Percentiles rank a stretch among this genome's conserved stretches.
These are phyloP conservation scores for Cosmorhoe ocellata DNA, from an alignment of 2,888 invertebrate species.

Conservation along the genomic window DNA sequence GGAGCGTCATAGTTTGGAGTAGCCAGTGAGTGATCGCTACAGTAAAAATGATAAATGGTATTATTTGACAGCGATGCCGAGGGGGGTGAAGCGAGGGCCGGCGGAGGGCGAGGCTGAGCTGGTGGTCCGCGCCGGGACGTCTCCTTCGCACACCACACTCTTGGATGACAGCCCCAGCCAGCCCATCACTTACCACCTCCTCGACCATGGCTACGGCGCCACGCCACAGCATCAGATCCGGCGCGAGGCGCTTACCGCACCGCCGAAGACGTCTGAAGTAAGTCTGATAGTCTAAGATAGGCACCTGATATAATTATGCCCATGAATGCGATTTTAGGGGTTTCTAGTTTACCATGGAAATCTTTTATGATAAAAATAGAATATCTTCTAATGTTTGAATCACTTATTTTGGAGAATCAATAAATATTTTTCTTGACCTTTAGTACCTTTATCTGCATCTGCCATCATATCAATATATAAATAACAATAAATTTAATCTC, in stretches of 20 bases:
- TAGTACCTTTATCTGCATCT: too few relatives aligned
- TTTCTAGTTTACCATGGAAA: not conserved
- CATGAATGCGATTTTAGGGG: not conserved
- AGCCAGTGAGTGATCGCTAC: constrained; percentile 33
- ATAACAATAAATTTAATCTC: too few relatives aligned
- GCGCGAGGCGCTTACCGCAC: constrained; percentile 78
- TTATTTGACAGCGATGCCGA: constrained; percentile 80
- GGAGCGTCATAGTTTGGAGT: constrained; percentile 40
- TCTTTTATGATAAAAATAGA: not conserved
- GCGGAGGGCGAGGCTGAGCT: constrained; percentile 80
- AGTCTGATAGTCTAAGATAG: constrained; percentile 39
- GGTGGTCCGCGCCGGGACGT: constrained; percentile 77
- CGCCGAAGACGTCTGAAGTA: constrained; percentile 82
- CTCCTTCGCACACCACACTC: constrained; percentile 79
- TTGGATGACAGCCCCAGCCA: constrained; percentile 78
- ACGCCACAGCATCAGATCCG: constrained; percentile 88
- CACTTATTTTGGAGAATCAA: not conserved
- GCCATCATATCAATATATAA: too few relatives aligned
- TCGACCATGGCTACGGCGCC: constrained; percentile 94
- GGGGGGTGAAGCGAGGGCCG: constrained; percentile 82
- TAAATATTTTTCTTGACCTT: not conserved
- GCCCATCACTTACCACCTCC: constrained; percentile 87
- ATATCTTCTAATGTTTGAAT: not conserved
- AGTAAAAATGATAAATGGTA: constrained; percentile 40
- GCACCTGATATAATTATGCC: too few relatives aligned